Base-by-base conservation (phyloP, 2,797 vertebrate species). In the Lepilemur septentrionalis region DNA sequence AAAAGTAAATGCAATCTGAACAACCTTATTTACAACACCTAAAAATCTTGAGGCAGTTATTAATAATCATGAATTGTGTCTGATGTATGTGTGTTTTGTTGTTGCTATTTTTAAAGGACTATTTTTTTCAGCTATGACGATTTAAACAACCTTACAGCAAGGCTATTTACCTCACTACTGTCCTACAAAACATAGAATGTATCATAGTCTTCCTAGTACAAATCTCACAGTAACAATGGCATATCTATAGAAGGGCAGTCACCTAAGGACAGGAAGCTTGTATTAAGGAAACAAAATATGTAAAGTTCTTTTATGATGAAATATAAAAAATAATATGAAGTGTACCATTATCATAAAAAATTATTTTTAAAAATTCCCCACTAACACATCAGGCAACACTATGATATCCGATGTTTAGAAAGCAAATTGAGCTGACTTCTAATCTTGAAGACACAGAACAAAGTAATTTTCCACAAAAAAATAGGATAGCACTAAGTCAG, bases 31-130 rank as follows among this genome's bases (percentile, higher is more conserved):
- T 92, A 88, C 35, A 91, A 83, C 61, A 89, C 76, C 63, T 67
- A 55, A 95, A 94, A 61, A 86, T 55, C 23, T 38, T 95, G 61
- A 97, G 72, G 86, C 85, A 93, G 48, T 94, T 86, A 46, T 96
- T 84, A 90, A 89, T 94, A 93, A 94, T 86, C 52, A 89, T 59
- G n/a, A 92, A 85, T 72, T 70, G 82, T 89, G 65, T 75, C 38
- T 93, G 63, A 87, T 61, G 12, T 79, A 84, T 38, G n/a, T 84
- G 11, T 75, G 12, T 46, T 91, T 85, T 95, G 67, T 87, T 96
- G 85, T 15, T 79, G 76, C 81, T 88, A 88, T 94, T 96, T 96
- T 96, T 87, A 82, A 88, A 88, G 30, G 23, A 22, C 32, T 88
- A 57, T 91, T 96, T 94, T 95, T 94, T 94, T 82, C 73, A 96